Conservation (phyloP, 2,888 invertebrate genomes). For the Nemurella pictetii region DNA sequence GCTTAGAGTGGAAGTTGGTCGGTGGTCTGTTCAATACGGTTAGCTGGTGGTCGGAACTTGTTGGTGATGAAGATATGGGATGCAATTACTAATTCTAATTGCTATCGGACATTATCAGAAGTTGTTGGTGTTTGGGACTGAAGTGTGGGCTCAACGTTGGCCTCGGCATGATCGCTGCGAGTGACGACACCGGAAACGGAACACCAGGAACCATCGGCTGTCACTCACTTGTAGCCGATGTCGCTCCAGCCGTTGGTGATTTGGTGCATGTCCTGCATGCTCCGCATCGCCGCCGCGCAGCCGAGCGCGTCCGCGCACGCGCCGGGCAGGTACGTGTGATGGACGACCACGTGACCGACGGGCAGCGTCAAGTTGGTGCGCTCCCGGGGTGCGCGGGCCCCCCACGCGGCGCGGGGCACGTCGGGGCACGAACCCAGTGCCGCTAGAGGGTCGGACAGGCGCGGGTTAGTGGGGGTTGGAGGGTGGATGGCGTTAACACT, state of each 20-base stretch:
- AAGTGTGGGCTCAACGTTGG: too few species aligned
- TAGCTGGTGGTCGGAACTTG: too few species aligned
- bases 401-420: conserved; percentile 62
- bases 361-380: conserved; percentile 58
- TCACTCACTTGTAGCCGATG: conserved; percentile 63
- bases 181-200: too few species aligned
- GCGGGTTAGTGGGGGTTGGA: not conserved
- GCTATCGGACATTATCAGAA: too few species aligned
- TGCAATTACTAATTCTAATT: too few species aligned
- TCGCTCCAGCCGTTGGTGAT: conserved; percentile 65
- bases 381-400: conserved; percentile 56
- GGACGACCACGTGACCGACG: conserved; percentile 69
- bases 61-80: too few species aligned
- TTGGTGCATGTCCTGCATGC: conserved; percentile 69
- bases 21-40: too few species aligned
- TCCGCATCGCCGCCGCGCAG: conserved; percentile 63
- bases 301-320: conserved; percentile 60
- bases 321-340: conserved; percentile 68
- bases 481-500: too few species aligned
- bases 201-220: too few species aligned
- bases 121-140: too few species aligned
- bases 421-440: not conserved
- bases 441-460: not conserved
- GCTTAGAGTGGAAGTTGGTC: too few species aligned
- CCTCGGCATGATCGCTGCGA: too few species aligned